Evolutionary conservation across 2,113 vertebrate species (phyloP), one percentile per base, ranked within the genome.

Genomic region (Myotis brandtii): DNA sequence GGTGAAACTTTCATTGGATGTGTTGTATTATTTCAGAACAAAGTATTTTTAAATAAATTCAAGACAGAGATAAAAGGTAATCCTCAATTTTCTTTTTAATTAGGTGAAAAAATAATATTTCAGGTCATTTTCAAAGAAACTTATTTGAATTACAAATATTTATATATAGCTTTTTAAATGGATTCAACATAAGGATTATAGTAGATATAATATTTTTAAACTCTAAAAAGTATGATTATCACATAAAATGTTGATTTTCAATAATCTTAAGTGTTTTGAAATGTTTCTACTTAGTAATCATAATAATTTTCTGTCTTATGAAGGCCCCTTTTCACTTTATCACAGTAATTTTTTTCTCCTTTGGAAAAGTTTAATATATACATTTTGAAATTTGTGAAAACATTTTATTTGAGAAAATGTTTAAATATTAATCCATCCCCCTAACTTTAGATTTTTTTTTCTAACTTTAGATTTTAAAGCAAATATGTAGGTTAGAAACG

Each of bases 351-450:
- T 34, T 79, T 89, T 94, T 54, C 32, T 50, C 27, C 13, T 85
- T 72, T 90, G 27, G 27, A 93, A 95, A 94, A 90, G 18, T 77
- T 67, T 90, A 34, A 77, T 72, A 8, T 66, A 14, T 85, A 67
- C 72, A 70, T 64, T 30, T 48, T 10, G 73, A 92, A 91, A 67
- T 25, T 32, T 92, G 40, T 93, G 30, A 95, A 86, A 93, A 87
- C 5, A 77, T 94, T 89, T 66, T 86, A 81, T 40, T 95, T 92
- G 81, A 93, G 84, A 86, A 92, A 69, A 94, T 56, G 14, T 80
- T 93, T 94, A 81, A 91, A 62, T 92, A 50, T 93, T 66, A 91
- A 80, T 12, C 4, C 8, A 92, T 21, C 23, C 20, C 83, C 21
- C 56, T 59, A 96, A 84, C 21, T 85, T 89, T 75, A 88, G 43